Evolutionary conservation across 2,797 vertebrate genomes (phyloP).

Genomic region (Sebastolobus alascanus): DNA sequence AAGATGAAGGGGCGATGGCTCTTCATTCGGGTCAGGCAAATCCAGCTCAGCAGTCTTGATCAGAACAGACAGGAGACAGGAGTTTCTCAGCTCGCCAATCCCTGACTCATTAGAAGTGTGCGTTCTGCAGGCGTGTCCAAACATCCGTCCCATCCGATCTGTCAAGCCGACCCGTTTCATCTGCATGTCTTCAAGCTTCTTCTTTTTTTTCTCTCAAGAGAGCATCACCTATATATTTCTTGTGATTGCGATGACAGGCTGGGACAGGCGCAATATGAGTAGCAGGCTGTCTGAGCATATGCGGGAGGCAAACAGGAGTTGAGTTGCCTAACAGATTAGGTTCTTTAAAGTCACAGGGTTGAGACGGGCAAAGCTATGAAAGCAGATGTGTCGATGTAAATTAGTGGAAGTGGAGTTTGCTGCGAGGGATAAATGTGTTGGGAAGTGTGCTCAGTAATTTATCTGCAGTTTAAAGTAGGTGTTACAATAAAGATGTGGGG

Average conservation of each 20-base stretch:
- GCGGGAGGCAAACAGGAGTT: conserved; percentile 33
- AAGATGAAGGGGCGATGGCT: conserved; percentile 48
- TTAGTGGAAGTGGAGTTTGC: conserved; percentile 37
- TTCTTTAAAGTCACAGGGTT: conserved; percentile 54
- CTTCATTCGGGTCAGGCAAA: conserved; percentile 56
- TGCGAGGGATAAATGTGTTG: conserved; percentile 17
- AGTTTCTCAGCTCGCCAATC: conserved; percentile 30
- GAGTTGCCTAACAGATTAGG: conserved; percentile 52
- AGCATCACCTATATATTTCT: conserved; percentile 49
- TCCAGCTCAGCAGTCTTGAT: conserved; percentile 47
- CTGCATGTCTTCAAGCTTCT: conserved; percentile 42
- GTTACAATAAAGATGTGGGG: conserved; percentile 2
- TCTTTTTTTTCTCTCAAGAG: background rate
- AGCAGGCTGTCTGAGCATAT: conserved; percentile 48
- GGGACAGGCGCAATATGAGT: conserved; percentile 29
- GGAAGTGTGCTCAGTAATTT: conserved; percentile 15
- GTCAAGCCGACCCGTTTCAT: conserved; percentile 58
- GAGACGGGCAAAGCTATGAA: conserved; percentile 50
- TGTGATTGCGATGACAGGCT: conserved; percentile 45
- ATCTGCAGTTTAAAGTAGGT: conserved; percentile 13
- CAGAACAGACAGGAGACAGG: conserved; percentile 57
- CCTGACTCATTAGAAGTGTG: conserved; percentile 46
- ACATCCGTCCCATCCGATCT: conserved; percentile 49
- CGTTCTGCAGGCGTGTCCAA: conserved; percentile 46
- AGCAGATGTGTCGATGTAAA: conserved; percentile 62